Base-by-base conservation (phyloP, 1,140 invertebrate genomes). In the Euura saliciscinereae region DNA sequence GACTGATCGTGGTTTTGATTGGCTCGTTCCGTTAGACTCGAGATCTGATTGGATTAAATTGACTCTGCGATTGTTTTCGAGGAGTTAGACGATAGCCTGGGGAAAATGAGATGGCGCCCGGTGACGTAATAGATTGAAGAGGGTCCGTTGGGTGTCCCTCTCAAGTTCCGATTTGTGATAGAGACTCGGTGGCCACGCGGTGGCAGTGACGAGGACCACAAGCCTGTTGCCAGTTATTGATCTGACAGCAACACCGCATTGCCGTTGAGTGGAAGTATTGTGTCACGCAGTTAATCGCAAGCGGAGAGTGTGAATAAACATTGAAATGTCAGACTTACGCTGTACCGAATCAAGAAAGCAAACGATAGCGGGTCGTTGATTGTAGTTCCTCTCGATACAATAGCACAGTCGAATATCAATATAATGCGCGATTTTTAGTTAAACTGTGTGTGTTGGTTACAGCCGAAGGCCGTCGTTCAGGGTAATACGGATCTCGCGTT, bases 221-320 rank as follows among this genome's bases (percentile, higher is more conserved):
- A 85, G 85, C 84, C 84, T 87, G 85, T 87, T 87, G 84, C 85
- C 83, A 87, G 85, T 86, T 87, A 87, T 87, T 87, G 85, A 87
- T 87, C 84, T 85, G 79, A 78, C 80, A 85, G 85, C 85, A 87
- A 85, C 84, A 85, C 85, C 83, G 85, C 85, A 87, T 86, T 87
- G 85, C 85, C 80, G 85, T 86, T 80, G 84, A 82, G 78, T 77
- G 80, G 78, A 80, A 85, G 84, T 83, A 85, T 83, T 85, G 77
- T 28, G 28, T 79, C 80, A 42, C 66, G 66, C 66, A 44, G 66
- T 44, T 44, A n/a, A 67, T 43, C 10, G 44, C 66, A 67, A 13
- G 66, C 66, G 66, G 59, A 64, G 59, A 67, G 68, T 8, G 68
- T 69, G 43, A 46, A 46, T 13, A 13, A 44, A 46, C n/a, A 45